Base-by-base conservation (phyloP, 1,140 invertebrate species). In the Araneus ventricosus region DNA sequence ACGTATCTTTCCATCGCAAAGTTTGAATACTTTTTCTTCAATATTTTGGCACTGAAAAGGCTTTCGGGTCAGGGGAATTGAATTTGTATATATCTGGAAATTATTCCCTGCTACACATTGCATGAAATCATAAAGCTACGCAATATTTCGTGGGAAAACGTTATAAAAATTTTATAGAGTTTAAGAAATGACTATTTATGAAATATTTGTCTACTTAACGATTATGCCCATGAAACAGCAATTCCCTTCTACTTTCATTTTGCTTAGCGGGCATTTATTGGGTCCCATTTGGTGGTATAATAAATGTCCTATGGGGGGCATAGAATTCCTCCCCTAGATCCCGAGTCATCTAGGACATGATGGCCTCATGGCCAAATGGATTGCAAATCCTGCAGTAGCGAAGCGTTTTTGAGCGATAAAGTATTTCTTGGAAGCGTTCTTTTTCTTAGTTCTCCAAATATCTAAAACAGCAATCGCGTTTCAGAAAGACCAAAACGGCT, bases 291-390 rank as follows among this genome's bases (percentile, higher is more conserved):
- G 67, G 61, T 22, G 88, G 14, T 57, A 45, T 70, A 89, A 89
- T 89, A 89, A 89, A 89, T 89, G 88, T 79, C 67, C 41, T 45
- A 52, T 24, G 22, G 57, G 86, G 86, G 34, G 34, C 67, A 79
- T 45, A 17, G 61, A 79, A 75, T 39, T 79, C 70, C 39, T 41
- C 27, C 70, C 70, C 39, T n/a, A 27, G 14, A 63, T 70, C 61
- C n/a, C 37, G 14, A 79, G 80, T 84, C 75, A 67, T 91, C 75
- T 84, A 63, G 39, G 82, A 57, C 45, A 90, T 90, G 75, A 90
- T 90, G 89, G 80, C 82, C n/a, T 86, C 82, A 45, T 70, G 61
- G 90, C 82, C 84, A 85, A 92, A 92, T 84, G 90, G 90, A 92
- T 92, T 92, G 82, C 90, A 92, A 92, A 92, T 92, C 79, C 59